Base-by-base conservation (phyloP, 2,888 invertebrate genomes). In the Caenorhabditis sp. region DNA sequence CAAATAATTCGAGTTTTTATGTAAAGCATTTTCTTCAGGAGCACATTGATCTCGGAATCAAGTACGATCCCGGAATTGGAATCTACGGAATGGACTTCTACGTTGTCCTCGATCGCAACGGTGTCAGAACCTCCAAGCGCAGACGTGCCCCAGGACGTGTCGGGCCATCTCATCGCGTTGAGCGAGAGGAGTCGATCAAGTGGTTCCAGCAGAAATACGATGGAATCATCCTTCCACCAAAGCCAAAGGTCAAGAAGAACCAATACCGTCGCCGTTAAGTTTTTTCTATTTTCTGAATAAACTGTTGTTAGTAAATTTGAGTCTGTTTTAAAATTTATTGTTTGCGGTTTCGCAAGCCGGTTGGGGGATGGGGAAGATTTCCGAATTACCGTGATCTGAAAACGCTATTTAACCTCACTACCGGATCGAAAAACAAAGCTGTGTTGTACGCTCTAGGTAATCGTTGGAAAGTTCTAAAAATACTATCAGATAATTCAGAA, bases 181-280 rank as follows among this genome's bases (percentile, higher is more conserved):
- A 95, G 77, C 98, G 97, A 93, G 99, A 99, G 93, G 98, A 99
- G 93, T 96, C 98, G 88, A 98, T 99, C 96, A 99, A 99, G 94
- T 99, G 99, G 98, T 99, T 99, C 95, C 99, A 99, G 94, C 97
- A 97, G 94, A 99, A 98, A 94, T 97, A 97, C 93, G 97, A 97
- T 93, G 97, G 97, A 94, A 96, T 97, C 94, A 97, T 97, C 93
- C 94, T 97, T 91, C 95, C 95, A 87, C 95, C 95, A 93, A 97
- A 96, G 94, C 90, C 90, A 44, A 90, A 90, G 84, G 87, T 82
- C 47, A 83, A 83, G 80, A 80, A 60, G 61, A 76, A 69, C 64
- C 40, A 68, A 11, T 83, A 69, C 69, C 83, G 80, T 62, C 79
- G 83, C 56, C 82, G 82, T 79, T 79, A 82, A 74, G 62, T 78